Percentiles rank a stretch among this genome's conserved stretches.
Evolutionary conservation across 2,113 vertebrate genomes (phyloP).

Genomic region (Dermatemys mawii): DNA sequence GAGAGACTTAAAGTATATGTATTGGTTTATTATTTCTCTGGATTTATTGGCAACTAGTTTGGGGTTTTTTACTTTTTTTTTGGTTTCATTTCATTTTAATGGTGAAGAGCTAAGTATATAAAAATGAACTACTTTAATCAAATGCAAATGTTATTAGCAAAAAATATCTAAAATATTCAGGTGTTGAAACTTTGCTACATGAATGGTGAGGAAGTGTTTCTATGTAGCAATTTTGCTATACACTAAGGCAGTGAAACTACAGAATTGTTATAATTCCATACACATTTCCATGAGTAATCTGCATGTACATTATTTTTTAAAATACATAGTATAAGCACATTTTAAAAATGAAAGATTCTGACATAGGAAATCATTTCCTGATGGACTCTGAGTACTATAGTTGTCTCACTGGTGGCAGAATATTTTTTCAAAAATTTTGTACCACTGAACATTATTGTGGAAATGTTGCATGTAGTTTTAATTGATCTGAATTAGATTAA

Average conservation of each 20-base stretch:
- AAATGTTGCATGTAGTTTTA: constrained; percentile 14
- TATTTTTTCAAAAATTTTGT: neutral
- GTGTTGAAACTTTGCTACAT: constrained; percentile 5
- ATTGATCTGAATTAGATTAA: neutral
- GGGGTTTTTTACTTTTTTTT: neutral
- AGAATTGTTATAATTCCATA: neutral
- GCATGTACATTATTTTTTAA: neutral
- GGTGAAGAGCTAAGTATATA: constrained; percentile 4
- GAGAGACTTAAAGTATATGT: constrained; percentile 15
- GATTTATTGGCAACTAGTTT: neutral
- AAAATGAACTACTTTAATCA: constrained; percentile 14
- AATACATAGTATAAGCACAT: neutral
- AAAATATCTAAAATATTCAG: neutral
- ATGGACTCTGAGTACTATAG: neutral
- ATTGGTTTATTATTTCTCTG: neutral
- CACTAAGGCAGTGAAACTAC: constrained; percentile 13
- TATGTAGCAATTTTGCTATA: neutral
- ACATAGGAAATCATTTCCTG: neutral
- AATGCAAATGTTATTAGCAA: neutral
- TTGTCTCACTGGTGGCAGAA: neutral
- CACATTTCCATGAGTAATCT: neutral
- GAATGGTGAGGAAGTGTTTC: neutral
- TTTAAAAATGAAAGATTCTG: neutral
- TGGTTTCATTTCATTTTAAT: constrained; percentile 21
- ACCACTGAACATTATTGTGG: neutral